phyloP scores from a whole-genome alignment of 2,113 vertebrate genomes.

The Empidonax alnorum region DNA sequence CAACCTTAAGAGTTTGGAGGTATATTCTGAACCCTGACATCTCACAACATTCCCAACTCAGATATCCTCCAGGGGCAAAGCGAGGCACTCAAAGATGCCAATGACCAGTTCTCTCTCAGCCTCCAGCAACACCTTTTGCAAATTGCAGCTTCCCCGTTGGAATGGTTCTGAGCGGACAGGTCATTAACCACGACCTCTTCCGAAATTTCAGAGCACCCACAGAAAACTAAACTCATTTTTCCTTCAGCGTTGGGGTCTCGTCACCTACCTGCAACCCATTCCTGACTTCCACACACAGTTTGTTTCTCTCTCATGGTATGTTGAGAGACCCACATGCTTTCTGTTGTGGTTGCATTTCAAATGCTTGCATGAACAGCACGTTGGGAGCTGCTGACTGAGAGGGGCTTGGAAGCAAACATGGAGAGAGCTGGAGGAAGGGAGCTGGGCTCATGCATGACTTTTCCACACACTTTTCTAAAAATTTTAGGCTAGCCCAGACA shows the following conservation, averaged over 20 bases:
- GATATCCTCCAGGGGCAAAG: not conserved
- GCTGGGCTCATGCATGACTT: not conserved
- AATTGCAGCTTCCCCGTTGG: not conserved
- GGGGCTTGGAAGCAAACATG: not conserved
- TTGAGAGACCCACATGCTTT: not conserved
- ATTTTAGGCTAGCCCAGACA: not conserved
- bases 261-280: not conserved
- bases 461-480: not conserved
- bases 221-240: not conserved
- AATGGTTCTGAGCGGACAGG: not conserved
- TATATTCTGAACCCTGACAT: not conserved
- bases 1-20: not conserved
- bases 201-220: not conserved
- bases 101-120: not conserved
- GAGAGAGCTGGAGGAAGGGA: not conserved
- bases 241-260: not conserved
- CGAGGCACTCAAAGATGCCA: not conserved
- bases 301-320: rapidly evolving
- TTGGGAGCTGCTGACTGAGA: not conserved
- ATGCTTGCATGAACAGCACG: not conserved
- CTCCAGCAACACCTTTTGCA: not conserved
- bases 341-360: not conserved
- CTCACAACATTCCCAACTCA: not conserved
- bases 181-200: not conserved
- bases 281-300: not conserved